Conservation (phyloP, 2,797 vertebrate species). For the Esox lucius region DNA sequence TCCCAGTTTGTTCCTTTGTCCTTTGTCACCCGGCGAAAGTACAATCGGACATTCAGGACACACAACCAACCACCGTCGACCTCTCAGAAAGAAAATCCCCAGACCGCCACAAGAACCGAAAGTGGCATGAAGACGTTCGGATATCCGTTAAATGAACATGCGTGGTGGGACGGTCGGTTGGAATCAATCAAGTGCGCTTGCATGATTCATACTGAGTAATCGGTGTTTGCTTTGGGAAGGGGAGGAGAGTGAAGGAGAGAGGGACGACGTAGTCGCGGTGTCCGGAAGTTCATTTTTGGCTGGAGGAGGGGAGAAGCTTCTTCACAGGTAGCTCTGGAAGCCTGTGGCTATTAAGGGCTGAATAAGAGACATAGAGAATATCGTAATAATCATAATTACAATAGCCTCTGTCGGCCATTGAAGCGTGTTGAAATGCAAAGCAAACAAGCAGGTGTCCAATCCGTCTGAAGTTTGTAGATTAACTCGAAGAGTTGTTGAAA, state of each 20-base stretch:
- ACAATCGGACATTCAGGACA: not conserved
- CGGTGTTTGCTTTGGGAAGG: not conserved
- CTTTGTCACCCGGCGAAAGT: not conserved
- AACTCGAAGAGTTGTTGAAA: too few relatives aligned
- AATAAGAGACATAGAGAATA: not conserved
- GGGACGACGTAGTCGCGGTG: not conserved
- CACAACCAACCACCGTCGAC: not conserved
- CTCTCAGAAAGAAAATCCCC: not conserved
- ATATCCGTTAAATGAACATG: not conserved
- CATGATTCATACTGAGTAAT: constrained; percentile 6
- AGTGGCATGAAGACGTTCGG: not conserved
- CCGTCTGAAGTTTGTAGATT: too few relatives aligned
- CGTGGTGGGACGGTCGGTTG: not conserved
- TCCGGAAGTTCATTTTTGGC: not conserved
- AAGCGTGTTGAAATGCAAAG: not conserved
- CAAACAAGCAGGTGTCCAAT: too few relatives aligned
- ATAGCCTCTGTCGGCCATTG: not conserved
- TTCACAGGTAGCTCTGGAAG: constrained; percentile 1
- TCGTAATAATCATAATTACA: not conserved
- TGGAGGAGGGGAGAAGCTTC: not conserved
- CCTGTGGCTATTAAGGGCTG: not conserved
- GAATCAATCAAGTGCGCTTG: not conserved
- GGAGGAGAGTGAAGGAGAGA: not conserved
- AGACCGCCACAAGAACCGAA: not conserved
- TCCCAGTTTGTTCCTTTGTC: constrained; percentile 9